Percentiles rank a stretch among this genome's conserved stretches.
phyloP scores from a whole-genome alignment of 2,797 vertebrate species.

The Podarcis siculus region DNA sequence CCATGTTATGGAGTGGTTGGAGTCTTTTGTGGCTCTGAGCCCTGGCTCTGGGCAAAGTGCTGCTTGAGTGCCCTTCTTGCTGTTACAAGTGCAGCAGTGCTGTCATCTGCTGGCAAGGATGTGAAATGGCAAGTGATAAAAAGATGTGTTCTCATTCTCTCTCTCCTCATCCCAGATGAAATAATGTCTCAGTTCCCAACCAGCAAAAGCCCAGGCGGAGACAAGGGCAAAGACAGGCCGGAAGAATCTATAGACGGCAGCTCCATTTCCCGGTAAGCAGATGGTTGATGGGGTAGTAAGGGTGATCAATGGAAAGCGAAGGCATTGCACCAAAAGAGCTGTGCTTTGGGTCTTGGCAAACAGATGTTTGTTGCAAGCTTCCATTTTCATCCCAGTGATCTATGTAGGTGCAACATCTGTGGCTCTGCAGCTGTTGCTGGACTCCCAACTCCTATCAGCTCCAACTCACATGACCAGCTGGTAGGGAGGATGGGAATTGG shows the following conservation, averaged over 20 bases:
- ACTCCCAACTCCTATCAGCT: background rate
- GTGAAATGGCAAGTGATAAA: background rate
- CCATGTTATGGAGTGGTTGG: background rate
- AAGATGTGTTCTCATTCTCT: background rate
- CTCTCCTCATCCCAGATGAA: conserved; percentile 81
- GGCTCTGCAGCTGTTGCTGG: background rate
- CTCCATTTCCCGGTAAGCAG: conserved; percentile 37
- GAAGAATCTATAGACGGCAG: conserved; percentile 31
- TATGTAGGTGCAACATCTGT: background rate
- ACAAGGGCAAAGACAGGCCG: conserved; percentile 57
- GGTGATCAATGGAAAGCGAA: background rate
- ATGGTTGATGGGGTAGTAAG: conserved; percentile 2
- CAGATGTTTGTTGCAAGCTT: background rate
- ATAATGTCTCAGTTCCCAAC: conserved; percentile 93
- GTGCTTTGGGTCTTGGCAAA: background rate
- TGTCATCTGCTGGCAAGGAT: background rate
- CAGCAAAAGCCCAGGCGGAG: conserved; percentile 53
- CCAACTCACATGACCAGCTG: background rate
- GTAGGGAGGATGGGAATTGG: background rate
- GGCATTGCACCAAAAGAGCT: background rate
- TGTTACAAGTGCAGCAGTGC: background rate
- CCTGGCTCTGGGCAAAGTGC: background rate
- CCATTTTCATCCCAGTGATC: background rate
- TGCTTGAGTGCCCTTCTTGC: background rate
- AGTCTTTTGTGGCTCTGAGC: background rate